Percentiles rank a stretch among this genome's conserved stretches.
Evolutionary conservation across 2,888 invertebrate species (phyloP).

Genomic region (Eilema griseolum): DNA sequence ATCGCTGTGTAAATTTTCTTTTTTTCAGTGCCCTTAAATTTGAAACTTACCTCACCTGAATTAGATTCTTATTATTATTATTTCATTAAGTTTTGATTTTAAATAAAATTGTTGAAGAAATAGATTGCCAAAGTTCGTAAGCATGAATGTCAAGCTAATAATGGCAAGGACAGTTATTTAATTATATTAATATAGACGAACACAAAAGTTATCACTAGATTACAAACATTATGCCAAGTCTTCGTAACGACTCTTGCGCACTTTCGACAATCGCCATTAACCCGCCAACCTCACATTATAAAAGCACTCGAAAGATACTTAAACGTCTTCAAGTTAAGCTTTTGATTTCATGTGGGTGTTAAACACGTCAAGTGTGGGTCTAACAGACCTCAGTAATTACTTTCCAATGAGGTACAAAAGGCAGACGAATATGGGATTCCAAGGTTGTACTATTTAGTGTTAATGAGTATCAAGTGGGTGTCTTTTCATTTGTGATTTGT

Average conservation of each 20-base stretch:
- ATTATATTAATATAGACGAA: neutral
- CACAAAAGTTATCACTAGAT: neutral
- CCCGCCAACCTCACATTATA: slow-evolving; percentile 46
- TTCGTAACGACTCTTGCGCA: neutral
- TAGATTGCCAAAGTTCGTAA: neutral
- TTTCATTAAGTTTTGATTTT: too few species aligned
- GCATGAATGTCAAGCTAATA: neutral
- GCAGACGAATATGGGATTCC: slow-evolving; percentile 52
- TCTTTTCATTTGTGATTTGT: slow-evolving; percentile 52
- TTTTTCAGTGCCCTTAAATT: too few species aligned
- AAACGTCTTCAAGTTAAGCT: slow-evolving; percentile 62
- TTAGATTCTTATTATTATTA: too few species aligned
- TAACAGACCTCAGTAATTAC: slow-evolving; percentile 68
- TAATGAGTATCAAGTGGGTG: slow-evolving; percentile 58
- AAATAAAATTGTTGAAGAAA: neutral
- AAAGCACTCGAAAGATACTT: slow-evolving; percentile 66
- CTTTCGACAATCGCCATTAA: slow-evolving; percentile 9
- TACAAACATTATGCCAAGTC: neutral
- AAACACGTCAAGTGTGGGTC: slow-evolving; percentile 64
- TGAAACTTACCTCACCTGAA: neutral
- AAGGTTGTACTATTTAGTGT: slow-evolving; percentile 53
- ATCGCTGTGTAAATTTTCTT: too few species aligned
- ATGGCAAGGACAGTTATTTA: neutral
- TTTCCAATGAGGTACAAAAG: slow-evolving; percentile 70
- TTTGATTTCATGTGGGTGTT: slow-evolving; percentile 66